phyloP scores from a whole-genome alignment of 2,888 invertebrate genomes.

The Baronia brevicornis region DNA sequence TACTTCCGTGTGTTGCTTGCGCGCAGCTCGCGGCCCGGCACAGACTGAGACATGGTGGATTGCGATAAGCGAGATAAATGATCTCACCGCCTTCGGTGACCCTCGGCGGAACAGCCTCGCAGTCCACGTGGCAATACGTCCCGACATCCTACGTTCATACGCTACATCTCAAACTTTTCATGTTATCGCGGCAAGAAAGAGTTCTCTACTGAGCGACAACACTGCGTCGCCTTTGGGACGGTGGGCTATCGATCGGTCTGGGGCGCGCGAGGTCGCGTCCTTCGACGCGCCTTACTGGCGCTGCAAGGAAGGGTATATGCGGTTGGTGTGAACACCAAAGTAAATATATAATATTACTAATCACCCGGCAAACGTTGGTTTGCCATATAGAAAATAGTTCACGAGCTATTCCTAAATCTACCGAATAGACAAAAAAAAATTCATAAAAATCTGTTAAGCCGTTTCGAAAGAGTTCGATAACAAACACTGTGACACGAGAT shows the following conservation, averaged over 20 bases:
- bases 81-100: constrained; percentile 70
- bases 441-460: too few relatives aligned
- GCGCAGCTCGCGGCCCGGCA: constrained; percentile 66
- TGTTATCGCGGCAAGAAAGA: constrained; percentile 58
- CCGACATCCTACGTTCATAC: constrained; percentile 39
- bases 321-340: too few relatives aligned
- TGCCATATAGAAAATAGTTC: too few relatives aligned
- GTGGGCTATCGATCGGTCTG: constrained; percentile 61
- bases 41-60: constrained; percentile 58
- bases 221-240: constrained; percentile 38
- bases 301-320: too few relatives aligned
- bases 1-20: constrained; percentile 39
- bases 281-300: constrained; percentile 69
- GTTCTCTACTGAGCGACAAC: constrained; percentile 55
- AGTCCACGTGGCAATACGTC: constrained; percentile 59
- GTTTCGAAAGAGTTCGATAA: too few relatives aligned
- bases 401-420: too few relatives aligned
- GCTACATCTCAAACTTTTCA: constrained; percentile 23
- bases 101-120: constrained; percentile 65
- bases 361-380: too few relatives aligned
- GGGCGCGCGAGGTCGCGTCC: constrained; percentile 70
- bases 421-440: too few relatives aligned
- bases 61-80: constrained; percentile 60
- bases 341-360: too few relatives aligned
- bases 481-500: too few relatives aligned